A percentile compares a stretch with the other conserved stretches of the same genome.
Evolutionary conservation across 2,797 vertebrate species (phyloP).

Genomic region (Brachyrhaphis roseni): DNA sequence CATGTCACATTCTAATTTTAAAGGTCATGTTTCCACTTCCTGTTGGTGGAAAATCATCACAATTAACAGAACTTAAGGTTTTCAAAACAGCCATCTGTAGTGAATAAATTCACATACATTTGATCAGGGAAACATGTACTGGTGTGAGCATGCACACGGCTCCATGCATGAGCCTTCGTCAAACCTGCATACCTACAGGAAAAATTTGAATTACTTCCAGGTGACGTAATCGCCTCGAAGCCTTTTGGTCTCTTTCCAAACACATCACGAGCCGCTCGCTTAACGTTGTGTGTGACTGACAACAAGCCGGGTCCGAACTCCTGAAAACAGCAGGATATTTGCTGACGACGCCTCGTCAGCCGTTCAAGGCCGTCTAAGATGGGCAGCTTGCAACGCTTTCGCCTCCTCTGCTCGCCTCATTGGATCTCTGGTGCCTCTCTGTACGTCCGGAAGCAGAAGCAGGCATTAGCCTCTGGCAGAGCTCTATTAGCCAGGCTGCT

Average conservation of each 20-base stretch:
- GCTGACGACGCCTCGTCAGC: constrained; percentile 61
- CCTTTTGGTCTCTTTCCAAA: constrained; percentile 49
- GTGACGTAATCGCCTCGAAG: constrained; percentile 28
- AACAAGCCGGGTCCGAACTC: constrained; percentile 51
- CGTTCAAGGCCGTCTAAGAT: constrained; percentile 48
- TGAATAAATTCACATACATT: neutral
- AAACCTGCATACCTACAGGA: constrained; percentile 33
- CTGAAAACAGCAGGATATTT: constrained; percentile 59
- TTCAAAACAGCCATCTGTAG: too few relatives aligned
- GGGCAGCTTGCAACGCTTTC: constrained; percentile 56
- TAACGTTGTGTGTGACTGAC: constrained; percentile 56
- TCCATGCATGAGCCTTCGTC: neutral
- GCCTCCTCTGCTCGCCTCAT: constrained; percentile 31
- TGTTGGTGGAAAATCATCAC: too few relatives aligned
- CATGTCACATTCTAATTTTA: too few relatives aligned
- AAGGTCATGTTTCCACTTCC: too few relatives aligned
- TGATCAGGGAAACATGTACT: neutral
- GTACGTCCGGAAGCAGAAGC: constrained; percentile 45
- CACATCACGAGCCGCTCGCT: constrained; percentile 51
- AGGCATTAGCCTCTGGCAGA: constrained; percentile 68
- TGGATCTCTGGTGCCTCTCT: constrained; percentile 14
- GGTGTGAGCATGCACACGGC: neutral
- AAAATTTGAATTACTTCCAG: constrained; percentile 30
- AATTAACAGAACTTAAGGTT: too few relatives aligned
- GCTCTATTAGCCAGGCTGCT: constrained; percentile 70